Evolutionary conservation across 2,797 vertebrate species (phyloP), one percentile per base, ranked within the genome.

Genomic region (Mallotus villosus): DNA sequence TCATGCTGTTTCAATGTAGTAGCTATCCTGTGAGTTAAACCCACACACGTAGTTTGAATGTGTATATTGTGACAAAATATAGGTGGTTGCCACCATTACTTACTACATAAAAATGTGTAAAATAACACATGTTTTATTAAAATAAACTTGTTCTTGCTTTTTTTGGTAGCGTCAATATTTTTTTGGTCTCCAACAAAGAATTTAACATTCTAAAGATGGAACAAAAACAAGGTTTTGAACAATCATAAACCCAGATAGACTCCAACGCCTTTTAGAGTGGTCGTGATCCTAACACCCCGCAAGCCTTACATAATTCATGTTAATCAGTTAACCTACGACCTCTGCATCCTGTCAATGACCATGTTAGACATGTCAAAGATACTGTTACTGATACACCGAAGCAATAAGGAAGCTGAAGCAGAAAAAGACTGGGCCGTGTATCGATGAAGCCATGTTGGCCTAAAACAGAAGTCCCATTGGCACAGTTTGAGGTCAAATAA

Each of bases 261-360:
- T 62, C 25, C 29, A 62, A 62, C 11, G 27, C 16, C 61, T 29
- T 63, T 3, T 29, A 34, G 4, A 32, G 5, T 65, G 19, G 34
- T 16, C 2, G 11, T 46, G 3, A 22, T 65, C n/a, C 21, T 9
- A 49, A 49, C 59, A 25, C 25, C 24, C 59, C 14, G 19, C 37
- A 41, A n/a, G 4, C n/a, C 41, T 12, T 46, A 12, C 21, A 24
- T 27, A 49, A 27, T 49, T 51, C 27, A n/a, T 46, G 11, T 3
- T 65, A 65, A 49, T 51, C 64, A 66, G 37, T 25, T 66, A 16
- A 66, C 41, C 64, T 37, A 12, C 49, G 22, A 51, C 64, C 64
- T 66, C 24, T 51, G 22, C 22, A 49, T 21, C 24, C 22, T 24
- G 22, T 51, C 41, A 66, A 27, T 17, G 64, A 21, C 64, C 64